Evolutionary conservation across 2,888 invertebrate species (phyloP), one percentile per base, ranked within the genome.

Genomic region (Morpho achilles): DNA sequence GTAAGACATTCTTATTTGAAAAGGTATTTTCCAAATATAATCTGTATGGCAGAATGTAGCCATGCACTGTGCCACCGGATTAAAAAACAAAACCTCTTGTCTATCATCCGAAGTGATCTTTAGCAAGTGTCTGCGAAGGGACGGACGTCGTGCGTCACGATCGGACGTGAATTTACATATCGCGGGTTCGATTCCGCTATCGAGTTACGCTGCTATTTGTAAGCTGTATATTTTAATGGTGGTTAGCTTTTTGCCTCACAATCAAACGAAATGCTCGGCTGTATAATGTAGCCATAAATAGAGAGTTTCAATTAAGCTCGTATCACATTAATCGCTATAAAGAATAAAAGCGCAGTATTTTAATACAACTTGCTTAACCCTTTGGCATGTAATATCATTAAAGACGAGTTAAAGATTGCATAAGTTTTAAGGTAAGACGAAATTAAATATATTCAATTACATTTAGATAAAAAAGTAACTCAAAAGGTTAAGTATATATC

Each of bases 81-180:
- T 58, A 56, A 59, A 64, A 65, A 63, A 32, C 32, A 57, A 62
- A 59, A 52, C 32, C 43, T 61, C 58, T 59, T 66, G 67, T 62
- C 61, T 70, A 74, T 74, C 73, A 67, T 56, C 51, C 60, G 54
- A 65, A 52, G 59, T 66, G 63, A 74, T 72, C 67, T 73, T 66
- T 67, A 59, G 69, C 77, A 80, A 79, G 78, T 85, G 84, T 83
- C 82, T 73, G 74, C 75, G 69, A 58, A 69, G 67, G 77, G 78
- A 75, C 77, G 83, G 77, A 74, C 84, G 84, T 87, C 88, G 88
- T 88, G 88, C 82, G 82, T 87, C 88, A 89, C 88, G 88, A 87
- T 87, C 84, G 80, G 85, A 83, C 80, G 79, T 73, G 77, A 79
- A 88, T 89, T 89, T 80, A 82, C 87, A 89, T 88, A 88, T 87